A percentile compares a stretch with the other conserved stretches of the same genome.
Conservation (phyloP, 2,797 vertebrate genomes). For the Gallinago nigripennis region DNA sequence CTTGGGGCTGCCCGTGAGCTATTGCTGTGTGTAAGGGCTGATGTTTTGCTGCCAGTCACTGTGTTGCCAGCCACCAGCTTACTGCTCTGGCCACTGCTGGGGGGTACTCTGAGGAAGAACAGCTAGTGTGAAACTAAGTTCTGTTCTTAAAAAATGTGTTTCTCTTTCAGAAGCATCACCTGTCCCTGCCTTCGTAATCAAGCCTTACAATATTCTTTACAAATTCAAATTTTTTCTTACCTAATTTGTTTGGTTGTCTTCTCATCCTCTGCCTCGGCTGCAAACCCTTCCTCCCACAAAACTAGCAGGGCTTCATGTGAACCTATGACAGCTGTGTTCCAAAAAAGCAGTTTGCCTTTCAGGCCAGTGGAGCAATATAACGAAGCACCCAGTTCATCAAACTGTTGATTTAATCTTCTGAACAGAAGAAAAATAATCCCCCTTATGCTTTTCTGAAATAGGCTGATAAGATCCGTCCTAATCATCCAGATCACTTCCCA, state of each 20-base stretch:
- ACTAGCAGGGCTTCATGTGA: neutral
- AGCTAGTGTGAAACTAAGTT: neutral
- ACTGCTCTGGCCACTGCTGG: neutral
- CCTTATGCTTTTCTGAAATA: neutral
- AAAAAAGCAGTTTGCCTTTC: neutral
- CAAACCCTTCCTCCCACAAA: neutral
- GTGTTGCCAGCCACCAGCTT: neutral
- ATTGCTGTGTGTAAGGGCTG: neutral
- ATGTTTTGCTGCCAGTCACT: neutral
- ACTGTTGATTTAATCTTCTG: slow-evolving; percentile 34
- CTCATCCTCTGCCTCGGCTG: neutral
- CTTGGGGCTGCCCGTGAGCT: neutral
- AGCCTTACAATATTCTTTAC: neutral
- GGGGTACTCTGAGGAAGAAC: neutral
- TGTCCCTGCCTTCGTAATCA: neutral
- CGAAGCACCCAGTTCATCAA: neutral
- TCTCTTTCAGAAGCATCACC: neutral
- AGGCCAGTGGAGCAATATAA: neutral
- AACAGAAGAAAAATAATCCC: neutral
- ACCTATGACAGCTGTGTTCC: neutral
- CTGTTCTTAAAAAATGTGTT: neutral
- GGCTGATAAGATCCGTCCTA: neutral
- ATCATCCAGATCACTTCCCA: neutral
- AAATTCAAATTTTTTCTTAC: neutral
- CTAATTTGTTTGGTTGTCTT: neutral